Base-by-base conservation (phyloP, 2,888 invertebrate species). In the Drosophila prolongata region DNA sequence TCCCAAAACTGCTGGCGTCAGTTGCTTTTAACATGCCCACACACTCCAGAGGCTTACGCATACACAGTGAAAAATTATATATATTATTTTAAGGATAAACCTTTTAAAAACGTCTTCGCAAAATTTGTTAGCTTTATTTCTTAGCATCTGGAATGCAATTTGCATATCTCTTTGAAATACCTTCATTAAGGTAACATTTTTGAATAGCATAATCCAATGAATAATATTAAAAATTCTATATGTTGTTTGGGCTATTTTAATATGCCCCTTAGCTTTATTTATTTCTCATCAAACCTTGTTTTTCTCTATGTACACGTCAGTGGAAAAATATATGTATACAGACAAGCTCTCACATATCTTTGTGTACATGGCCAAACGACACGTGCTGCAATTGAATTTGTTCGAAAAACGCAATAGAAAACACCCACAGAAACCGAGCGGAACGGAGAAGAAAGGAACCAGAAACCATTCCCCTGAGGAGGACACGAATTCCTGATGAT, bases 371-470 rank as follows among this genome's bases (percentile, higher is more conserved):
- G 79, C 67, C 76, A 76, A 47, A 74, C 86, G 80, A 85, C 83
- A 87, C 87, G 85, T 85, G 80, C 87, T 76, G 78, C 85, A 85
- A 85, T 85, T 85, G 87, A 85, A 85, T 85, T 85, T 79, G 86
- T 79, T 84, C 87, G 69, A 79, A 85, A 80, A 85, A 87, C 79
- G 81, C 84, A 83, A 84, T 79, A 76, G 82, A 81, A 82, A 87
- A 83, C 87, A 80, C 85, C 80, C 78, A 75, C 65, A 67, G 54
- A 71, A 53, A 44, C 27, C 24, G 11, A 55, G 50, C n/a, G 27
- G 52, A 58, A 54, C 44, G 55, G 37, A 60, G 59, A 58, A 70
- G 56, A 67, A 50, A 42, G 54, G 42, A 62, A 52, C 40, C 52
- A 70, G 9, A 30, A 30, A 30, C 30, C 30, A 30, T 52, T 37